These are phyloP conservation scores for Cheilosia vulpina DNA, from an alignment of 2,888 invertebrate species.

Conservation along the genomic window DNA sequence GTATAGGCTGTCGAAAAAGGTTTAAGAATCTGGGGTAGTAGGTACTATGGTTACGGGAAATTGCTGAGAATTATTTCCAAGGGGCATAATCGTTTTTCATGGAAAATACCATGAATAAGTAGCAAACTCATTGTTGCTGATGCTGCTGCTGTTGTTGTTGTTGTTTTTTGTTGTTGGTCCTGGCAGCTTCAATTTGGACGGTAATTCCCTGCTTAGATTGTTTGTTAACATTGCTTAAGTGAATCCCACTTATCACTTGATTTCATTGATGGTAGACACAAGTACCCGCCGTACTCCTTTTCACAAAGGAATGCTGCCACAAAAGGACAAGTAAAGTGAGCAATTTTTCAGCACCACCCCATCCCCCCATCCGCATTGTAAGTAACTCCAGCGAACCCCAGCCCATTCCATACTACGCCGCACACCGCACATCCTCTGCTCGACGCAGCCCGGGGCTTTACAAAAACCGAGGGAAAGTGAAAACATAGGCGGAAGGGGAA, in stretches of 20 bases:
- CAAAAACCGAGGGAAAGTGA: too few species aligned
- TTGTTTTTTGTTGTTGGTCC: not conserved
- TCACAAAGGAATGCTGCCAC: slow-evolving; percentile 10
- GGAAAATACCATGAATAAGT: slow-evolving; percentile 44
- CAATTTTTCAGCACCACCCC: slow-evolving; percentile 29
- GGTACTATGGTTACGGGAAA: too few species aligned
- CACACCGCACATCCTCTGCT: too few species aligned
- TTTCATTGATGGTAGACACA: slow-evolving; percentile 20
- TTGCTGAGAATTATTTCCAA: slow-evolving; percentile 9
- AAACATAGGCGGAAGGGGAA: not conserved
- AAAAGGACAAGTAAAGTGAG: slow-evolving; percentile 18
- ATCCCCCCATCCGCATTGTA: not conserved
- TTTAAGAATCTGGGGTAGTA: too few species aligned
- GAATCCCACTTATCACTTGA: slow-evolving; percentile 57
- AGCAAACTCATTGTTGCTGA: slow-evolving; percentile 9
- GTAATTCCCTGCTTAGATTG: slow-evolving; percentile 38
- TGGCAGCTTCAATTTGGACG: not conserved
- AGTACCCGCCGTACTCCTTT: not conserved
- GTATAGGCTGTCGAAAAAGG: not conserved
- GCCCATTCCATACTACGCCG: not conserved
- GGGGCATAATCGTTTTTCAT: slow-evolving; percentile 36
- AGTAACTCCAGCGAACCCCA: too few species aligned
- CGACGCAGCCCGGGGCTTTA: too few species aligned
- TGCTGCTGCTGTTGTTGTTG: not conserved
- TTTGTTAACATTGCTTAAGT: slow-evolving; percentile 49